phyloP scores from a whole-genome alignment of 2,113 vertebrate genomes.

The Anguilla rostrata region DNA sequence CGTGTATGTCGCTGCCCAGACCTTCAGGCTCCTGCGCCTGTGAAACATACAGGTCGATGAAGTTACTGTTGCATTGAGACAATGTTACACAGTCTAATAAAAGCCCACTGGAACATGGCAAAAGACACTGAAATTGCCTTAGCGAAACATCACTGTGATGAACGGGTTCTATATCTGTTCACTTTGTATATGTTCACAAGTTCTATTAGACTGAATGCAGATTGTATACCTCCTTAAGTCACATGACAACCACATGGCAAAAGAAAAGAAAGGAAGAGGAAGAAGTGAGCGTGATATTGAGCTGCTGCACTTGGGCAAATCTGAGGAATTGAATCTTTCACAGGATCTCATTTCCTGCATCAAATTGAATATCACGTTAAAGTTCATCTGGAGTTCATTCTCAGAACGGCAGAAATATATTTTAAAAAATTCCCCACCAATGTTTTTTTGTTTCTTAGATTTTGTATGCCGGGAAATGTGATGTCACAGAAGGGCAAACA shows the following conservation, averaged over 20 bases:
- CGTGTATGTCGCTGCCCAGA: rapidly evolving
- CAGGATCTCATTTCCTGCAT: not conserved
- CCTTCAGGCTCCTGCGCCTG: slow-evolving; percentile 9
- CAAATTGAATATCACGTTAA: not conserved
- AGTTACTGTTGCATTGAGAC: not conserved
- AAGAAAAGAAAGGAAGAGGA: not conserved
- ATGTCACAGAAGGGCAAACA: not conserved
- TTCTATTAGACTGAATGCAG: not conserved
- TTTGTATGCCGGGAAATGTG: not conserved
- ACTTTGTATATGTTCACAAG: not conserved
- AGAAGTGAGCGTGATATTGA: not conserved
- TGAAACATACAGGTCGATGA: not conserved
- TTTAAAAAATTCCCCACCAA: not conserved
- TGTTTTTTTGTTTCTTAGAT: not conserved
- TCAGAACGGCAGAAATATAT: not conserved
- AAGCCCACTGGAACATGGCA: not conserved
- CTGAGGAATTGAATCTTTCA: not conserved
- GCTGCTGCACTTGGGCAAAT: not conserved
- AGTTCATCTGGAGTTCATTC: not conserved
- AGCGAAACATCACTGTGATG: no score
- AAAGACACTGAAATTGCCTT: not conserved
- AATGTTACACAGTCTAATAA: not conserved
- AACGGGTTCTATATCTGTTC: not conserved
- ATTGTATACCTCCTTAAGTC: not conserved
- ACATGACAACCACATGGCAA: not conserved